Evolutionary conservation across 2,888 invertebrate genomes (phyloP).

Genomic region (Platycnemis pennipes): DNA sequence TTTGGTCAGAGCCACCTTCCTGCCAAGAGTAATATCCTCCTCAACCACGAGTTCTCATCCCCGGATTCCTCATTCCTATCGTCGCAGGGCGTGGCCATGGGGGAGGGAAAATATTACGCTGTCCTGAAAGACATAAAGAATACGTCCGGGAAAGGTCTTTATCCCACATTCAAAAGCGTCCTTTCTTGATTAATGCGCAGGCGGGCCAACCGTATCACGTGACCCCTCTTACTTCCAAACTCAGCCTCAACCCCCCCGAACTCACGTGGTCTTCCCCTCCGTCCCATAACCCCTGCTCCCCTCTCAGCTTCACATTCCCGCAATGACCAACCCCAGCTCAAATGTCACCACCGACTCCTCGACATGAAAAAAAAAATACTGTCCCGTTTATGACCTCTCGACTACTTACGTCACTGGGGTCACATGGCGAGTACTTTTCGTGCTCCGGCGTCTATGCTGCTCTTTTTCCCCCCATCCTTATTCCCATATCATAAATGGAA

Average conservation of each 20-base stretch:
- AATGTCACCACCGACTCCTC: conserved; percentile 6
- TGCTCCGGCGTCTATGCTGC: neutral
- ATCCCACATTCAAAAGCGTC: conserved; percentile 2
- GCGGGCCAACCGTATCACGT: neutral
- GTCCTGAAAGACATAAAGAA: neutral
- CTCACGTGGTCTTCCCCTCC: neutral
- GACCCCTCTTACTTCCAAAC: neutral
- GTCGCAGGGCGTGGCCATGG: neutral
- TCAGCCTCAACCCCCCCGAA: neutral
- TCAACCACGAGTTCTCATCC: too few species aligned
- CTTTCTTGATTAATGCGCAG: neutral
- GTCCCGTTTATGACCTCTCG: conserved; percentile 5
- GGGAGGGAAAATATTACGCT: neutral
- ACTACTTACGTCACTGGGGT: neutral
- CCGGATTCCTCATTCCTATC: too few species aligned
- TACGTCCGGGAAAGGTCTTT: conserved; percentile 18
- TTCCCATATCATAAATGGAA: neutral
- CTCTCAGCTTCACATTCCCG: neutral
- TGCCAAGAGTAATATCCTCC: too few species aligned
- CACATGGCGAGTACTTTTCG: neutral
- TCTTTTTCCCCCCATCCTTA: neutral
- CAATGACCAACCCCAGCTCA: neutral
- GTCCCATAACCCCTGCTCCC: neutral
- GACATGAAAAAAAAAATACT: neutral
- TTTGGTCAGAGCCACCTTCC: too few species aligned